phyloP scores from a whole-genome alignment of 2,888 invertebrate genomes.

The Trachelus iudaicus region DNA sequence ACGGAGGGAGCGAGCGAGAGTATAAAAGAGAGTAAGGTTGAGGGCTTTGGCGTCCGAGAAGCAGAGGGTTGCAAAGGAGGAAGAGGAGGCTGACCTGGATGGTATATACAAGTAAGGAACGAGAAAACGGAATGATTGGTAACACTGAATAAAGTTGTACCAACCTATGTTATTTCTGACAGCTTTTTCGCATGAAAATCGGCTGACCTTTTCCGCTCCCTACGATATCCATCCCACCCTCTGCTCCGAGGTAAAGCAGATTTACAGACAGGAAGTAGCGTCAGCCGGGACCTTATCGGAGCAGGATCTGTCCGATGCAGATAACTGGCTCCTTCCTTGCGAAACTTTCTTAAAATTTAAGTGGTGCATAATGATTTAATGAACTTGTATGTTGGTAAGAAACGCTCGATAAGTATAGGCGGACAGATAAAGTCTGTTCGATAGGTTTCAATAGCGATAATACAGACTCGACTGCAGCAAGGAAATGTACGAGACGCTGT shows the following conservation, averaged over 20 bases:
- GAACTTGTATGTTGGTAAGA: not conserved
- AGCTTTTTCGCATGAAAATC: not conserved
- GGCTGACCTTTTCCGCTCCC: not conserved
- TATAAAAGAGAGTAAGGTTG: not conserved
- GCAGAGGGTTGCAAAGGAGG: not conserved
- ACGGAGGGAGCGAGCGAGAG: constrained; percentile 8
- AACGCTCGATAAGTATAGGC: not conserved
- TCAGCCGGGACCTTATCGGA: not conserved
- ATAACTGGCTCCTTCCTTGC: not conserved
- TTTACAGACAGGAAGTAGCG: constrained; percentile 20
- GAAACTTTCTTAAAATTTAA: not conserved
- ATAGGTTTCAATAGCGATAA: not conserved
- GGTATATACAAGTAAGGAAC: not conserved
- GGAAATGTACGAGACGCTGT: not conserved
- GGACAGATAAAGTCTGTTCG: not conserved
- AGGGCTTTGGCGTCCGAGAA: not conserved
- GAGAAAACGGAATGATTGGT: not conserved
- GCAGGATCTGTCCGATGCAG: not conserved
- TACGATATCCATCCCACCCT: constrained; percentile 7
- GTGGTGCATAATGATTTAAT: not conserved
- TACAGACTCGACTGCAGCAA: not conserved
- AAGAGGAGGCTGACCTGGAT: not conserved
- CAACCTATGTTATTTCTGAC: not conserved
- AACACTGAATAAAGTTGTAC: not conserved
- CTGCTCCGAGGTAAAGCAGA: constrained; percentile 26